phyloP scores from a whole-genome alignment of 2,797 vertebrate species.

The Mastacembelus armatus region DNA sequence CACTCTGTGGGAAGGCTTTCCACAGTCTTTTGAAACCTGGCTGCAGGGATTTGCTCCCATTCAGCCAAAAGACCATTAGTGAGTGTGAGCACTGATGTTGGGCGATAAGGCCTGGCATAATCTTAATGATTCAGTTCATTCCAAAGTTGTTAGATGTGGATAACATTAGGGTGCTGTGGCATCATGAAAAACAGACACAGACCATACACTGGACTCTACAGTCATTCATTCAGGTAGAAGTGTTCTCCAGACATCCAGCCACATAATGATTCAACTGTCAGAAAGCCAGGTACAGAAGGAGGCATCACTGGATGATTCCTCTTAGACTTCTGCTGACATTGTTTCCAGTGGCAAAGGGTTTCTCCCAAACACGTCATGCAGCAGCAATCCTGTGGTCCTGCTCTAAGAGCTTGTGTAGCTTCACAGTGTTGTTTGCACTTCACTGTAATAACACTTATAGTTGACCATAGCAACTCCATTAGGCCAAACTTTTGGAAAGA shows the following conservation, averaged over 20 bases:
- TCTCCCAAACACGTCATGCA: no score
- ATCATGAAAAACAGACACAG: neutral
- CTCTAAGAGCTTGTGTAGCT: no score
- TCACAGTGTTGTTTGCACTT: no score
- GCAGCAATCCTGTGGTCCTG: no score
- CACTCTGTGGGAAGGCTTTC: neutral
- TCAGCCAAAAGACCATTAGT: constrained; percentile 1
- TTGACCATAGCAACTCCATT: neutral
- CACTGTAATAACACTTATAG: no score
- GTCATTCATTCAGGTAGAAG: neutral
- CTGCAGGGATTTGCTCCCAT: constrained; percentile 26
- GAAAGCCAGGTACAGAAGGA: no score
- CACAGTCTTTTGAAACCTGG: constrained; percentile 3
- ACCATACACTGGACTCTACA: neutral
- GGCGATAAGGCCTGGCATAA: constrained; percentile 6
- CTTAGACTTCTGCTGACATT: no score
- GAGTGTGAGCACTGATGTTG: constrained; percentile 1
- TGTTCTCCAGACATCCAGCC: neutral
- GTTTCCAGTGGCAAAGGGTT: no score
- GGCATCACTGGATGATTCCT: no score
- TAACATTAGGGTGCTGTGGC: neutral
- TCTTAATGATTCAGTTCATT: constrained; percentile 20
- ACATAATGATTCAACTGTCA: neutral
- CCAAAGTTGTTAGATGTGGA: constrained; percentile 6
- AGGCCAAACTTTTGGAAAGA: neutral